phyloP scores from a whole-genome alignment of 1,140 invertebrate genomes.

The Sogatella furcifera region DNA sequence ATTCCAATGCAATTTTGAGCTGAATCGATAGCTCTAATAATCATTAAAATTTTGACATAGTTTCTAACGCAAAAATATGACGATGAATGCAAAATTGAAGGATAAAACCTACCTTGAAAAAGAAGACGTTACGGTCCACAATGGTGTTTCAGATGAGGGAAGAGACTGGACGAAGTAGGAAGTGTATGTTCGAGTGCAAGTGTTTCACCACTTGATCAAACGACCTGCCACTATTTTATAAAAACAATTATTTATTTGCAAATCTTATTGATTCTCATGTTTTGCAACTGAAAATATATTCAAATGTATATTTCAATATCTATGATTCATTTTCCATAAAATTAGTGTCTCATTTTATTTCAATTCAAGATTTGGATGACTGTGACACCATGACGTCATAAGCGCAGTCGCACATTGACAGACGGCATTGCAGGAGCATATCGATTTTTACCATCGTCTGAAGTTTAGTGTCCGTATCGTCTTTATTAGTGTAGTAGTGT shows the following conservation, averaged over 20 bases:
- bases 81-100: constrained; percentile 6
- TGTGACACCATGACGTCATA: constrained; percentile 9
- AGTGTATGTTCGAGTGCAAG: constrained; percentile 1
- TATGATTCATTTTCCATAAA: no score
- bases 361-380: no score
- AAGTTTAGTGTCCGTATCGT: constrained; percentile 44
- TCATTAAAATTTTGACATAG: constrained; percentile 3
- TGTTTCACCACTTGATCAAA: no score
- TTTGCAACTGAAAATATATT: no score
- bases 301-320: no score
- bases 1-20: no score
- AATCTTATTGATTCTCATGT: no score
- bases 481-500: constrained; percentile 40
- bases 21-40: background rate
- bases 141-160: constrained; percentile 21
- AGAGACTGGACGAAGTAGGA: constrained; percentile 9
- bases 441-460: constrained; percentile 59
- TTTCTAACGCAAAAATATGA: constrained; percentile 5
- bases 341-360: no score
- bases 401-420: constrained; percentile 39
- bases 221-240: no score
- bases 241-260: no score
- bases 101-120: constrained; percentile 17
- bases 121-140: constrained; percentile 22
- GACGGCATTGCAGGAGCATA: constrained; percentile 56